Evolutionary conservation across 2,797 vertebrate species (phyloP), one percentile per base, ranked within the genome.

Genomic region (Manis pentadactyla): DNA sequence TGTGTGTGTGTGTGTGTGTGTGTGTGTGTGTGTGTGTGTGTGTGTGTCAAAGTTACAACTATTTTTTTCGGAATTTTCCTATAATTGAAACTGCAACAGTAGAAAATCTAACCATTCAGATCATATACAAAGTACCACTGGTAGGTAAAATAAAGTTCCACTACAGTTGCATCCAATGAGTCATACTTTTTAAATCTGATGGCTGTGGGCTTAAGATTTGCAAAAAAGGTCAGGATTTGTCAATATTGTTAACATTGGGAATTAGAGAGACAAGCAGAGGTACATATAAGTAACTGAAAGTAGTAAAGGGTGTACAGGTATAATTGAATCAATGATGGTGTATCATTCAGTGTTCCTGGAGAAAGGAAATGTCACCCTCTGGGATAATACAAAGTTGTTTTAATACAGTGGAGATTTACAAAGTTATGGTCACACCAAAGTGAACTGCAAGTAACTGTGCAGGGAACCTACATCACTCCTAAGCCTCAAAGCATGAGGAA

Each of bases 351-450:
- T 64, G 39, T 85, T 14, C 7, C 31, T 81, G 9, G 15, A 37
- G 18, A 42, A 61, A 93, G 18, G 1, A 55, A 17, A 46, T 64
- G 13, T 2, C 13, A 31, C 1, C 5, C 0, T 17, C 0, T 57
- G 78, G 27, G 3, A 14, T 64, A 42, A 83, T 29, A 53, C 3
- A 7, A 66, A 25, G 2, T 18, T 68, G 63, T 92, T 51, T 73
- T 83, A 69, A 68, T n/a, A 83, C 63, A 37, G 6, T 2, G 27
- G 31, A 37, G 9, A 69, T 75, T 73, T 49, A 14, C 19, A 64
- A 39, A n/a, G 5, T 29, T 55, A 1, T 25, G 4, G 29, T 27
- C 23, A n/a, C 9, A 68, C 12, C 29, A 14, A 89, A 88, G 23
- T 0, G 14, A 51, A 27, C 34, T 1, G 18, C n/a, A 37, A 75